Conservation (phyloP, 2,113 vertebrate genomes). For the Halcyon senegalensis region DNA sequence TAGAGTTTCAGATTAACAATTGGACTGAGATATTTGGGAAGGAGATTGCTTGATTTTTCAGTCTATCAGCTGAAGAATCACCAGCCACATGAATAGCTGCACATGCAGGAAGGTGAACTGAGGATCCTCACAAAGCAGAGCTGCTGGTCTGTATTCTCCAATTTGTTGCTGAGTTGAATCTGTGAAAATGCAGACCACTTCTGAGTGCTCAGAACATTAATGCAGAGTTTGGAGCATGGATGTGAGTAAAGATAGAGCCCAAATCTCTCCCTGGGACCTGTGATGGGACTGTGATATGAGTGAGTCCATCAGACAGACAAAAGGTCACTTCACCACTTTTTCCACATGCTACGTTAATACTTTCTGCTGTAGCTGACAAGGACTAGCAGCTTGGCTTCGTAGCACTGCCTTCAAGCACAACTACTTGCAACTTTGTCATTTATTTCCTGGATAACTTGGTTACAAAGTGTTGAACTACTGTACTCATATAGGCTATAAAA, state of each 20-base stretch:
- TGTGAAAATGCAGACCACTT: neutral
- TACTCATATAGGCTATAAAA: neutral
- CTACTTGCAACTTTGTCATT: neutral
- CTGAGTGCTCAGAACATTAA: neutral
- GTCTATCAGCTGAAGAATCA: constrained; percentile 68
- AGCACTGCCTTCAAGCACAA: neutral
- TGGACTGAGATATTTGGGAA: constrained; percentile 83
- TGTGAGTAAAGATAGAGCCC: neutral
- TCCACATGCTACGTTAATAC: neutral
- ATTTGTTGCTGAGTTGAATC: neutral
- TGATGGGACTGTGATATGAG: neutral
- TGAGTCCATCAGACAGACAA: neutral
- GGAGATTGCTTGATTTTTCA: constrained; percentile 72
- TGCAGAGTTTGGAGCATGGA: neutral
- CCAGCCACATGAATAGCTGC: constrained; percentile 55
- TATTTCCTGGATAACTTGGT: neutral
- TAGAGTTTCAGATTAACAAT: constrained; percentile 84
- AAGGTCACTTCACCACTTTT: neutral
- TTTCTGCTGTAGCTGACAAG: neutral
- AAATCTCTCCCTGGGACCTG: neutral
- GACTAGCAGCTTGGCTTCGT: neutral
- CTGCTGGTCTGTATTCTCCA: neutral
- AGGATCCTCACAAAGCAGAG: neutral
- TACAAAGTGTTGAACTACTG: neutral
- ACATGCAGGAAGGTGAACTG: constrained; percentile 14